Conservation (phyloP, 2,797 vertebrate genomes). For the Peromyscus aztecus region DNA sequence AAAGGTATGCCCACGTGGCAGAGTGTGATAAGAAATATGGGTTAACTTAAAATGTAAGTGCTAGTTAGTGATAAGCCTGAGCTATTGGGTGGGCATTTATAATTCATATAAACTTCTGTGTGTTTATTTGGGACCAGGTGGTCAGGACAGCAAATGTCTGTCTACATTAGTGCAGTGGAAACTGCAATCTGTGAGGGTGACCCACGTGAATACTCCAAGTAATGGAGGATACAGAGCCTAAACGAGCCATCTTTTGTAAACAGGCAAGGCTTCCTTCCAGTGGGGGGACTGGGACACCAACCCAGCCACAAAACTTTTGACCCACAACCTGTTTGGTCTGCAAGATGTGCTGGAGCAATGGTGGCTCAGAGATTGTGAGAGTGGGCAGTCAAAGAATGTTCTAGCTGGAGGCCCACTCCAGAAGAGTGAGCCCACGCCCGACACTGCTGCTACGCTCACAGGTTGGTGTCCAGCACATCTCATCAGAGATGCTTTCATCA, state of each 20-base stretch:
- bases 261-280: background rate
- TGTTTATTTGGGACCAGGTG: too few species aligned
- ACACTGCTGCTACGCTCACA: background rate
- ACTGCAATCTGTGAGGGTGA: background rate
- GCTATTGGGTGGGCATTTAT: too few species aligned
- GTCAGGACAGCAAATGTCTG: too few species aligned
- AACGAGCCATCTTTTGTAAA: background rate
- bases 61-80: too few species aligned
- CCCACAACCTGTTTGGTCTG: background rate
- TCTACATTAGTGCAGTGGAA: background rate
- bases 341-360: background rate
- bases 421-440: background rate
- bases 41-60: too few species aligned
- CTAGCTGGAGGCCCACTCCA: background rate
- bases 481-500: background rate
- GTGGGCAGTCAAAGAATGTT: background rate
- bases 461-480: background rate
- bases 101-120: too few species aligned
- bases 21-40: too few species aligned
- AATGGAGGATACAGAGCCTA: background rate
- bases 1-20: too few species aligned
- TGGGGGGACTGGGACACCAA: background rate
- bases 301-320: background rate
- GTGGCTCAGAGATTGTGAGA: background rate
- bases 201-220: background rate